Percentiles rank a stretch among this genome's conserved stretches.
Conservation (phyloP, 1,140 invertebrate species). For the Frieseomelitta varia region DNA sequence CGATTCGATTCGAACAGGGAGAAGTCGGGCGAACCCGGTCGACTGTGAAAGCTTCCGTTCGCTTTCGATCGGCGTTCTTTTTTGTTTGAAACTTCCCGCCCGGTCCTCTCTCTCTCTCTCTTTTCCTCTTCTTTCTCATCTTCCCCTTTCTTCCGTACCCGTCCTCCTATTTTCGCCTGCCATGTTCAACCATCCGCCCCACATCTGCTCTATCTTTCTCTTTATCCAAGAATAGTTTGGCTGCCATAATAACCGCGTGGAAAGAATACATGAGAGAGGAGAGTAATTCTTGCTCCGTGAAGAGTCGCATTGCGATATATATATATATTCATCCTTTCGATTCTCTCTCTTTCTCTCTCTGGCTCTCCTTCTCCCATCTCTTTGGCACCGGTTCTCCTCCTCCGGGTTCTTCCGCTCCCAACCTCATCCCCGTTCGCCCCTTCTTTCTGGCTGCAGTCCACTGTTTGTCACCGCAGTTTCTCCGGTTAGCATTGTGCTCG, state of each 20-base stretch:
- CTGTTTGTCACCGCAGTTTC: conserved; percentile 60
- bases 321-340: conserved; percentile 52
- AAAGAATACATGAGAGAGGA: conserved; percentile 61
- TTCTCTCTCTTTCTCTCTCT: conserved; percentile 5
- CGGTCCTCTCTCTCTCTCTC: background rate
- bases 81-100: conserved; percentile 49
- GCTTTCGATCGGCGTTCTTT: conserved; percentile 51
- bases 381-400: background rate
- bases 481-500: conserved; percentile 44
- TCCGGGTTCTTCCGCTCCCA: too few relatives aligned
- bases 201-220: conserved; percentile 18
- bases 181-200: background rate
- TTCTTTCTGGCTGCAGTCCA: conserved; percentile 46
- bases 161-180: background rate
- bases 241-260: conserved; percentile 59
- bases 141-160: background rate
- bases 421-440: background rate
- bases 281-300: conserved; percentile 55
- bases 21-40: conserved; percentile 36
- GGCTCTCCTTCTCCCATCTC: background rate
- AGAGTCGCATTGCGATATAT: conserved; percentile 41
- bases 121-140: too few relatives aligned
- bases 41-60: conserved; percentile 55
- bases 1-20: conserved; percentile 54
- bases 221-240: conserved; percentile 53